Conservation (phyloP, 1,140 invertebrate genomes). For the Saccostrea echinata region DNA sequence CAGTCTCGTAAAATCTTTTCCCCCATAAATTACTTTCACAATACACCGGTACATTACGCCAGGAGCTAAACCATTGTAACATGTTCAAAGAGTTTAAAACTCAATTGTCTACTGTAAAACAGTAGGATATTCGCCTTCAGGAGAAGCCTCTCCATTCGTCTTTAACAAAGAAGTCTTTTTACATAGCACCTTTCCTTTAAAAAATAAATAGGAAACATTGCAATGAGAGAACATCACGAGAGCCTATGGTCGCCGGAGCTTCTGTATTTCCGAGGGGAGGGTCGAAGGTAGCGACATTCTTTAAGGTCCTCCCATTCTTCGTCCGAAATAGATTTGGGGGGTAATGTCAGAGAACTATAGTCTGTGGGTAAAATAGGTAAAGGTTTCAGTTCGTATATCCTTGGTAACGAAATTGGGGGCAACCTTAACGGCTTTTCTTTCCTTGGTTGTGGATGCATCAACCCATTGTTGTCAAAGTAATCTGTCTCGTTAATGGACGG, state of each 20-base stretch:
- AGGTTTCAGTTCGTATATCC: slow-evolving; percentile 58
- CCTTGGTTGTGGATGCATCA: slow-evolving; percentile 43
- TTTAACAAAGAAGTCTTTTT: background rate
- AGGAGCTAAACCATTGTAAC: background rate
- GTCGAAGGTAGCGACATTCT: slow-evolving; percentile 65
- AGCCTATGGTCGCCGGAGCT: background rate
- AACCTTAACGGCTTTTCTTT: slow-evolving; percentile 58
- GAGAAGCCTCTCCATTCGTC: background rate
- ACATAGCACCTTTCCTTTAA: background rate
- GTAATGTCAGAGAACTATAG: slow-evolving; percentile 40
- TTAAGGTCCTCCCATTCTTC: slow-evolving; percentile 66
- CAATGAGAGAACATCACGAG: background rate
- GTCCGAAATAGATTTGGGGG: slow-evolving; percentile 55
- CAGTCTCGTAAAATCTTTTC: background rate
- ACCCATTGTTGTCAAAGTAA: slow-evolving; percentile 35
- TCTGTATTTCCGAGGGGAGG: slow-evolving; percentile 48
- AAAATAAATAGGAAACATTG: background rate
- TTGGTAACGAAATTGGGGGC: slow-evolving; percentile 62
- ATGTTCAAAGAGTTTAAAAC: background rate
- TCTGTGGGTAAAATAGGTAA: slow-evolving; percentile 56
- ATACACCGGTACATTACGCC: background rate
- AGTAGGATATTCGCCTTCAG: background rate
- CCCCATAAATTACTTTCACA: slow-evolving; percentile 19
- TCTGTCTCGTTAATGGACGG: slow-evolving; percentile 39
- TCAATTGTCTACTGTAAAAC: background rate